Evolutionary conservation across 1,140 invertebrate genomes (phyloP).

Genomic region (Brachionus koreanus): DNA sequence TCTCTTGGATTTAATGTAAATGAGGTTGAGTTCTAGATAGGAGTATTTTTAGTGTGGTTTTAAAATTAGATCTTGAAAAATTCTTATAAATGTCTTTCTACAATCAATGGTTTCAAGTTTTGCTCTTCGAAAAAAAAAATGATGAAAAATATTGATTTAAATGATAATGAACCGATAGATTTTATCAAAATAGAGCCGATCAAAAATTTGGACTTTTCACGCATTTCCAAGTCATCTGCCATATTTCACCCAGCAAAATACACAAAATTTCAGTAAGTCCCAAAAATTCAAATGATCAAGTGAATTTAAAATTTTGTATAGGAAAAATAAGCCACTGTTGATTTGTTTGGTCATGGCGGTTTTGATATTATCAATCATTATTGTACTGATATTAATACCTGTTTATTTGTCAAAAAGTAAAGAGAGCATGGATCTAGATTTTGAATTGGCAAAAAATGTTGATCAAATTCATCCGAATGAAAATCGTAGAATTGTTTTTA

Average conservation of each 20-base stretch:
- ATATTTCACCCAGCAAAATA: constrained; percentile 33
- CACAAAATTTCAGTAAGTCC: neutral
- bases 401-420: constrained; percentile 21
- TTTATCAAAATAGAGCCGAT: constrained; percentile 21
- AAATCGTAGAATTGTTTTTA: neutral
- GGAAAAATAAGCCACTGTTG: constrained; percentile 3
- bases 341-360: neutral
- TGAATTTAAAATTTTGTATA: neutral
- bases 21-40: neutral
- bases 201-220: neutral
- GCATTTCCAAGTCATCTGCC: neutral
- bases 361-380: neutral
- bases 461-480: neutral
- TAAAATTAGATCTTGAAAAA: neutral
- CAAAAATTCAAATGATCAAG: neutral
- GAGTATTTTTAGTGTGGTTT: neutral
- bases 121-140: neutral
- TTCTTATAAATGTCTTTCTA: neutral
- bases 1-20: neutral
- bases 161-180: neutral
- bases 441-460: neutral
- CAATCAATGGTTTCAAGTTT: neutral
- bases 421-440: neutral
- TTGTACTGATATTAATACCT: neutral
- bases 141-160: neutral